These are phyloP conservation scores for Chloropsis cyanopogon DNA, from an alignment of 2,113 vertebrate species.

Conservation along the genomic window DNA sequence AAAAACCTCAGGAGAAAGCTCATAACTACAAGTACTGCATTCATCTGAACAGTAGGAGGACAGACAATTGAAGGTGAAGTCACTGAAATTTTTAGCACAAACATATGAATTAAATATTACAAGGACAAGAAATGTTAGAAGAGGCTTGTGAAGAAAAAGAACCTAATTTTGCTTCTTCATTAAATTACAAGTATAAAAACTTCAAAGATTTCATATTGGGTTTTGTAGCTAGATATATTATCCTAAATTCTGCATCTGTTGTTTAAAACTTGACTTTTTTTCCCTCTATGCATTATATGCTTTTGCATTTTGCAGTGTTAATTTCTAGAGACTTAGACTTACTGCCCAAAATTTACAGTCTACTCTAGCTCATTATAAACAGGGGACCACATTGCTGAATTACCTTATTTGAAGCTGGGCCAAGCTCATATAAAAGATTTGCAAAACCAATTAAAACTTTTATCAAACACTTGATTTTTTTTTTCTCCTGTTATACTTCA, in stretches of 20 bases:
- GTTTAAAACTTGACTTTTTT: not conserved
- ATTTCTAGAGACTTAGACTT: not conserved
- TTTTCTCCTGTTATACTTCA: not conserved
- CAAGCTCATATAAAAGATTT: slow-evolving; percentile 7
- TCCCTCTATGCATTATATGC: not conserved
- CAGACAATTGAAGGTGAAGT: slow-evolving; percentile 67
- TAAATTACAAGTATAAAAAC: slow-evolving; percentile 35
- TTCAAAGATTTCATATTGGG: slow-evolving; percentile 22
- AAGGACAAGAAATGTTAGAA: slow-evolving; percentile 44
- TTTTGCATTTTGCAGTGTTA: not conserved
- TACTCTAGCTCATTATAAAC: not conserved
- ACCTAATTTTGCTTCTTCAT: slow-evolving; percentile 38
- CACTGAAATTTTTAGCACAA: slow-evolving; percentile 58
- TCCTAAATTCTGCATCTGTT: not conserved
- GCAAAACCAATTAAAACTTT: slow-evolving; percentile 28
- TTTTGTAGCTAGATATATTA: not conserved
- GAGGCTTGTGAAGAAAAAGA: slow-evolving; percentile 22
- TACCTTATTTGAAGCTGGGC: not conserved
- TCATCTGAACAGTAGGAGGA: slow-evolving; percentile 38
- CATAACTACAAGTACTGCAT: slow-evolving; percentile 22
- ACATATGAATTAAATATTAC: slow-evolving; percentile 67
- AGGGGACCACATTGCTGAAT: not conserved
- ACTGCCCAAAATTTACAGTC: not conserved
- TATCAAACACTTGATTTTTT: not conserved
- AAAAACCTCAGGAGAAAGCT: slow-evolving; percentile 59